Conservation (phyloP, 1,140 invertebrate species). For the Bactericera cockerelli region DNA sequence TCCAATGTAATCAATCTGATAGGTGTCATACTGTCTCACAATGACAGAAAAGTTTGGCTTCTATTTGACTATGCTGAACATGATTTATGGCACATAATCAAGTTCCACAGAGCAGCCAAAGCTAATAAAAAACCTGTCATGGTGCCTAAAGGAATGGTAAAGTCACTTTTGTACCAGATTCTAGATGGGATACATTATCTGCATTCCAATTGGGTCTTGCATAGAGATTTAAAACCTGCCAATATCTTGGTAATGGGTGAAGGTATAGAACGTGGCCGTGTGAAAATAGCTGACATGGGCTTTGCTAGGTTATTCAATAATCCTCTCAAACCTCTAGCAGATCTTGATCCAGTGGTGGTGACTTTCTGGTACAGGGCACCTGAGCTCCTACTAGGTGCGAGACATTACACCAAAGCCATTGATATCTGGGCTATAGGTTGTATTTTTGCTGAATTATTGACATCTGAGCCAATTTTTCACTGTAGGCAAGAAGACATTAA, state of each 20-base stretch:
- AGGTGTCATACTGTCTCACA: slow-evolving; percentile 92
- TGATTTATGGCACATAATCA: slow-evolving; percentile 99
- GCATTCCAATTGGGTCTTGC: slow-evolving; percentile 98
- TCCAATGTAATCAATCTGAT: slow-evolving; percentile 96
- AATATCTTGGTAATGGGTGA: slow-evolving; percentile 99
- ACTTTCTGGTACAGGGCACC: slow-evolving; percentile 99
- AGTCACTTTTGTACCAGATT: slow-evolving; percentile 96
- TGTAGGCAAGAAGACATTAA: slow-evolving; percentile 99
- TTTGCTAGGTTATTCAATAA: slow-evolving; percentile 99
- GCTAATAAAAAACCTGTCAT: slow-evolving; percentile 93
- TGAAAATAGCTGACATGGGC: slow-evolving; percentile 99
- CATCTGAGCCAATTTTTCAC: slow-evolving; percentile 98
- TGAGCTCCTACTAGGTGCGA: slow-evolving; percentile 85
- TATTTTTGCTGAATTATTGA: slow-evolving; percentile 94
- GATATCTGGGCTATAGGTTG: slow-evolving; percentile 99
- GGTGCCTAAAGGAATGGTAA: slow-evolving; percentile 95
- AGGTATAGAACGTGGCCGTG: slow-evolving; percentile 86
- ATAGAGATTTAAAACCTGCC: slow-evolving; percentile 98
- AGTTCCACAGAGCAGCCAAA: slow-evolving; percentile 96
- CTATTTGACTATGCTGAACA: slow-evolving; percentile 99
- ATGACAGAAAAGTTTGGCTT: slow-evolving; percentile 94
- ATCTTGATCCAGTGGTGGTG: slow-evolving; percentile 97
- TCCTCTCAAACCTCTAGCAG: slow-evolving; percentile 91
- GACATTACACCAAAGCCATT: slow-evolving; percentile 98
- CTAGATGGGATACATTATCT: slow-evolving; percentile 98